These are phyloP conservation scores for Meta bourneti DNA, from an alignment of 2,888 invertebrate species.

Conservation along the genomic window DNA sequence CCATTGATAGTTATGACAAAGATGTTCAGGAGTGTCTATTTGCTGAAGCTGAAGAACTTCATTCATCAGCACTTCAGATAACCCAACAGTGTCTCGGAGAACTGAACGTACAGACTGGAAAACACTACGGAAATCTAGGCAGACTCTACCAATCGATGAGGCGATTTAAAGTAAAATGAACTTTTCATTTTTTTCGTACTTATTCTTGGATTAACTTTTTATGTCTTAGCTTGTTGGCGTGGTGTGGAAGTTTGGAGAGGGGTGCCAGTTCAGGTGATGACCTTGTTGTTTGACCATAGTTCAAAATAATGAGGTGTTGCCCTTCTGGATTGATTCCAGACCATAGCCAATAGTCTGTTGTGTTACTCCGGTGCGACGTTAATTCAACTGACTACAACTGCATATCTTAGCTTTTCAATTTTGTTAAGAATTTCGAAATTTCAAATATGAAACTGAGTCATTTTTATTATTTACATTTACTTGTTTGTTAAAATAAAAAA, in stretches of 20 bases:
- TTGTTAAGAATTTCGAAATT: too few relatives aligned
- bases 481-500: neutral
- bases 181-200: neutral
- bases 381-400: too few relatives aligned
- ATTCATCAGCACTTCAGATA: slow-evolving; percentile 89
- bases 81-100: slow-evolving; percentile 93
- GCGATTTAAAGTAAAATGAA: slow-evolving; percentile 85
- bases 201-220: neutral
- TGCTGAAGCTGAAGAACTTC: slow-evolving; percentile 90
- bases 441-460: too few relatives aligned
- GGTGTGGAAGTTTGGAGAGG: too few relatives aligned
- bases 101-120: slow-evolving; percentile 95
- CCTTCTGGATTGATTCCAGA: too few relatives aligned
- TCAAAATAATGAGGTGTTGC: too few relatives aligned
- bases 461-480: neutral
- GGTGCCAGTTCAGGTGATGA: too few relatives aligned
- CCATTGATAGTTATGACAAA: slow-evolving; percentile 86
- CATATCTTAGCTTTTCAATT: too few relatives aligned
- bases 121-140: slow-evolving; percentile 97
- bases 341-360: too few relatives aligned
- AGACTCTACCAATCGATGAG: slow-evolving; percentile 96
- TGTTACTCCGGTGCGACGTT: too few relatives aligned
- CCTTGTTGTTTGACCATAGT: too few relatives aligned
- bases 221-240: too few relatives aligned
- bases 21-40: slow-evolving; percentile 84